Conservation (phyloP, 2,113 vertebrate species). For the Podiceps cristatus region DNA sequence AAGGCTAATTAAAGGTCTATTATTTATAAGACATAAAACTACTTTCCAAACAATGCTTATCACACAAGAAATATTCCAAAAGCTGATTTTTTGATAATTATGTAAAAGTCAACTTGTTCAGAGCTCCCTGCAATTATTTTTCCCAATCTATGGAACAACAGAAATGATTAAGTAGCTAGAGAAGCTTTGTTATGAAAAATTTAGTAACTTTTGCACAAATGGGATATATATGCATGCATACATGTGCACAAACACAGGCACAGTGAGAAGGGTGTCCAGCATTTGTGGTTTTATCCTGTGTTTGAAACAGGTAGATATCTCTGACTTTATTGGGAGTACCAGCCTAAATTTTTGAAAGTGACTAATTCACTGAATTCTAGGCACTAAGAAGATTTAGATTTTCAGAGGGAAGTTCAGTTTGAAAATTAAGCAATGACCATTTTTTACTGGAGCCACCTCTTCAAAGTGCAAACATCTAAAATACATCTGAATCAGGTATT, state of each 20-base stretch:
- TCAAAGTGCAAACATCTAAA: neutral
- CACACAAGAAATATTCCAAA: slow-evolving; percentile 34
- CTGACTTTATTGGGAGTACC: neutral
- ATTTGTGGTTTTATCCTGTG: neutral
- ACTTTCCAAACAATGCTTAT: slow-evolving; percentile 18
- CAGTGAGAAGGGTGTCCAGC: neutral
- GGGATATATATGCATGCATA: neutral
- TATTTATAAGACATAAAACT: slow-evolving; percentile 13
- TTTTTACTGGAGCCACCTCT: neutral
- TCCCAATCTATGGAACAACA: neutral
- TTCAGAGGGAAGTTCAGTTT: neutral
- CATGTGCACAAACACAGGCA: neutral
- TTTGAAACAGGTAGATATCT: neutral
- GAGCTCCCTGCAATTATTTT: neutral
- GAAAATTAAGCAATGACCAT: neutral
- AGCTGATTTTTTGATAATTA: neutral
- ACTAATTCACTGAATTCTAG: neutral
- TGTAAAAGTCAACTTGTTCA: neutral
- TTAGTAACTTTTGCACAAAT: neutral
- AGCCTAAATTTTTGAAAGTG: neutral
- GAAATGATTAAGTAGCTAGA: neutral
- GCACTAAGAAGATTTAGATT: neutral
- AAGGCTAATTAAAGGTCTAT: slow-evolving; percentile 12
- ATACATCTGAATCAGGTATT: neutral
- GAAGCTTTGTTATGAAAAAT: neutral